These are phyloP conservation scores for Ormyrus nitidulus DNA, from an alignment of 2,888 invertebrate species.

Conservation along the genomic window DNA sequence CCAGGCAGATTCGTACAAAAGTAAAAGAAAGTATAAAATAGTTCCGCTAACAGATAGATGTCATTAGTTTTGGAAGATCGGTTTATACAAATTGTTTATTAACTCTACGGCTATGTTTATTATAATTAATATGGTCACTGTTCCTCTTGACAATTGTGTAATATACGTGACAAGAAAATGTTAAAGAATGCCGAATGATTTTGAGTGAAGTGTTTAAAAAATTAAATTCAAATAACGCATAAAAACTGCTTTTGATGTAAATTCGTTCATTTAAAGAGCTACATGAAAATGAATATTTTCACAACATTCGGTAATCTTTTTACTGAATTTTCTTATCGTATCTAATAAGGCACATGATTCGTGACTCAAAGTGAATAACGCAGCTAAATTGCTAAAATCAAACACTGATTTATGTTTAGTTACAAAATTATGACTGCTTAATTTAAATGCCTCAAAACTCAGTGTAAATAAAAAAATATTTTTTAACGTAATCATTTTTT, in stretches of 20 bases:
- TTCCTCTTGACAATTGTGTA: constrained; percentile 55
- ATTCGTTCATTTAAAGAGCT: background rate
- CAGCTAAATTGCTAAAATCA: constrained; percentile 30
- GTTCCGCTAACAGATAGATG: constrained; percentile 47
- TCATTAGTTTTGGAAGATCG: constrained; percentile 54
- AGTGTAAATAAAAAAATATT: constrained; percentile 47
- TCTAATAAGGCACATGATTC: constrained; percentile 63
- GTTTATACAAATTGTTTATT: constrained; percentile 54
- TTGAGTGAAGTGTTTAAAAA: background rate
- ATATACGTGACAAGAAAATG: constrained; percentile 52
- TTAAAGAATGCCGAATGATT: constrained; percentile 50
- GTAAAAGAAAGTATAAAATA: constrained; percentile 57
- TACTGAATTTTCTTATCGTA: constrained; percentile 52
- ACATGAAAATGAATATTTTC: constrained; percentile 27
- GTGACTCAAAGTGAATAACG: constrained; percentile 57
- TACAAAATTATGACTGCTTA: constrained; percentile 38
- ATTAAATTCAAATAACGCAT: background rate
- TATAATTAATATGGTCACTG: constrained; percentile 56
- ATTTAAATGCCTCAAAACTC: constrained; percentile 39
- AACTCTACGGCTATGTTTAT: constrained; percentile 54
- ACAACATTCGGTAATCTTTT: constrained; percentile 53
- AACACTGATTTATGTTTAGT: constrained; percentile 29
- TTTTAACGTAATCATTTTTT: constrained; percentile 18
- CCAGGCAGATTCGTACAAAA: constrained; percentile 51
- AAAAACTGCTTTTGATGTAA: constrained; percentile 4